A percentile compares a stretch with the other conserved stretches of the same genome.
Conservation (phyloP, 2,113 vertebrate genomes). For the Cacatua alba region DNA sequence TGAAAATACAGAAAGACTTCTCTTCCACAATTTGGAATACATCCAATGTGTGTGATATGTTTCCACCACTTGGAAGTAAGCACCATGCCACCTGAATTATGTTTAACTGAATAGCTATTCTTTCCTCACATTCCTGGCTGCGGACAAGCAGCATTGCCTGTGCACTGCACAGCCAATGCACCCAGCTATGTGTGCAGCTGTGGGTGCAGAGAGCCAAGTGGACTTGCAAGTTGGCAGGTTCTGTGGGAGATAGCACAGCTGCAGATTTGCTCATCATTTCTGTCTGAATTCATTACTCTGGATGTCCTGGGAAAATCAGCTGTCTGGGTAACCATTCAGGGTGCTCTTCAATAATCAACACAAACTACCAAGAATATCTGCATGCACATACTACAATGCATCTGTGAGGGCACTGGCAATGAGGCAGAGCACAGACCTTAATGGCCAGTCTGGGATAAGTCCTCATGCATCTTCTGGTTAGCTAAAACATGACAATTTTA, state of each 20-base stretch:
- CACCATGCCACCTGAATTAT: neutral
- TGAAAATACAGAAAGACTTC: neutral
- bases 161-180: neutral
- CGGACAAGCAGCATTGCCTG: neutral
- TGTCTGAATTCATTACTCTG: neutral
- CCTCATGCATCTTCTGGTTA: neutral
- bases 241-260: neutral
- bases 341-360: neutral
- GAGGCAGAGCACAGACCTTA: neutral
- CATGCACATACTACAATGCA: neutral
- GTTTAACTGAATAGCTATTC: neutral
- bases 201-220: neutral
- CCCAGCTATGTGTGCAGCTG: neutral
- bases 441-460: neutral
- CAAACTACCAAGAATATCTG: neutral
- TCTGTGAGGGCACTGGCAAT: neutral
- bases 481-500: neutral
- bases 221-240: neutral
- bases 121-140: neutral
- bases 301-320: neutral
- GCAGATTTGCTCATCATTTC: neutral
- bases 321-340: neutral
- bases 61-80: neutral
- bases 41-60: fast-evolving
- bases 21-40: neutral